These are phyloP conservation scores for Pseudopodoces humilis DNA, from an alignment of 2,113 vertebrate genomes.

Conservation along the genomic window DNA sequence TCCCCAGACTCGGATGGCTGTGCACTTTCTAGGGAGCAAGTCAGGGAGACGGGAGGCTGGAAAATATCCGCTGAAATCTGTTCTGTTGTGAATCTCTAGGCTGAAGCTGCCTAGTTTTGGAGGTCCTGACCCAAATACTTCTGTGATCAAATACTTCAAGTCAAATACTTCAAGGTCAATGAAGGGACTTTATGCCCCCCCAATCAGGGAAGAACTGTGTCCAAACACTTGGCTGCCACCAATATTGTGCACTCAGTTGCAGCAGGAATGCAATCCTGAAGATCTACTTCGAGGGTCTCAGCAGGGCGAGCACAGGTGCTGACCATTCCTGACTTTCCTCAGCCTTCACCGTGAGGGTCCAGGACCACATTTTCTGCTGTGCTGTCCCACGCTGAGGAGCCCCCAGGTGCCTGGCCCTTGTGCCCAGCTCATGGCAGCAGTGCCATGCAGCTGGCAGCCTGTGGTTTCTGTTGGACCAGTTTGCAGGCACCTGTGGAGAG, in stretches of 20 bases:
- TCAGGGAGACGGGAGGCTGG: background rate
- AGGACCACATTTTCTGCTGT: fast-evolving
- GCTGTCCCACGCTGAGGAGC: background rate
- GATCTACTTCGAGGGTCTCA: fast-evolving
- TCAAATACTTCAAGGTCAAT: background rate
- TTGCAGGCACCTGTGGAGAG: fast-evolving
- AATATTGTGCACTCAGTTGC: background rate
- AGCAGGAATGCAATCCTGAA: background rate
- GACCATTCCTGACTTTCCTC: background rate
- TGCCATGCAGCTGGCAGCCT: fast-evolving
- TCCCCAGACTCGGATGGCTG: fast-evolving
- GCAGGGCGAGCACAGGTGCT: fast-evolving
- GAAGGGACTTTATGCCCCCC: background rate
- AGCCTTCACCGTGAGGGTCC: background rate
- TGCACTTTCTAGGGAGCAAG: background rate
- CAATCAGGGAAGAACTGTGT: background rate
- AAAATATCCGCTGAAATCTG: background rate
- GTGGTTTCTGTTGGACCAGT: background rate
- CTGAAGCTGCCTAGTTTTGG: background rate
- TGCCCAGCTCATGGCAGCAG: fast-evolving
- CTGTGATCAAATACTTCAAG: background rate
- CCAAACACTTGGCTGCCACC: background rate
- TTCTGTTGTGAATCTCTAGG: background rate
- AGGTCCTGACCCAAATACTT: background rate
- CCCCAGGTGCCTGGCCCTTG: background rate